Percentiles rank a stretch among this genome's conserved stretches.
Evolutionary conservation across 2,113 vertebrate genomes (phyloP).

Genomic region (Micromys minutus): DNA sequence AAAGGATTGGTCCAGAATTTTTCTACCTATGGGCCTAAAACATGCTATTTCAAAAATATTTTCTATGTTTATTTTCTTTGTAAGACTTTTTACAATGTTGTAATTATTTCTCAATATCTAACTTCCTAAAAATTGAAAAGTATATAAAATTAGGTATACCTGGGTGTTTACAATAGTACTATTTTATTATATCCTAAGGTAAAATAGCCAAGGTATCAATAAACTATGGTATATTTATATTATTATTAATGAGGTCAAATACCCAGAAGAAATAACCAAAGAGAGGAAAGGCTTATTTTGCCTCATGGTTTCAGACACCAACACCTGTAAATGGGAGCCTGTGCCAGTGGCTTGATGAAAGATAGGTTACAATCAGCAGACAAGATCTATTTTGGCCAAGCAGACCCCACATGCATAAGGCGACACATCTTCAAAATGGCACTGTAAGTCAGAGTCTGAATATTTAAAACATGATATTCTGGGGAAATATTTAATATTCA

Average conservation of each 20-base stretch:
- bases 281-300: not conserved
- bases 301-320: not conserved
- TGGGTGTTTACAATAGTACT: not conserved
- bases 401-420: no score
- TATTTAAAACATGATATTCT: not conserved
- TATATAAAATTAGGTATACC: not conserved
- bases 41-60: slow-evolving; percentile 3
- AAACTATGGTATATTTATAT: not conserved
- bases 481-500: not conserved
- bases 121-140: not conserved
- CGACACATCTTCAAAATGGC: not conserved
- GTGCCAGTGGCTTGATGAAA: no score
- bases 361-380: not conserved
- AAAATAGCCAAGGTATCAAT: not conserved
- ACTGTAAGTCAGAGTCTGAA: not conserved
- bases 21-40: not conserved
- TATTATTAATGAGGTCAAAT: not conserved
- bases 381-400: not conserved
- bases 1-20: not conserved
- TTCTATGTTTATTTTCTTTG: slow-evolving; percentile 13
- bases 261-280: not conserved
- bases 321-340: not conserved
- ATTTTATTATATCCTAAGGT: not conserved
- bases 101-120: slow-evolving; percentile 40
- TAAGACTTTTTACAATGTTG: slow-evolving; percentile 3